These are phyloP conservation scores for Gambusia affinis DNA, from an alignment of 2,113 vertebrate genomes.

Conservation along the genomic window DNA sequence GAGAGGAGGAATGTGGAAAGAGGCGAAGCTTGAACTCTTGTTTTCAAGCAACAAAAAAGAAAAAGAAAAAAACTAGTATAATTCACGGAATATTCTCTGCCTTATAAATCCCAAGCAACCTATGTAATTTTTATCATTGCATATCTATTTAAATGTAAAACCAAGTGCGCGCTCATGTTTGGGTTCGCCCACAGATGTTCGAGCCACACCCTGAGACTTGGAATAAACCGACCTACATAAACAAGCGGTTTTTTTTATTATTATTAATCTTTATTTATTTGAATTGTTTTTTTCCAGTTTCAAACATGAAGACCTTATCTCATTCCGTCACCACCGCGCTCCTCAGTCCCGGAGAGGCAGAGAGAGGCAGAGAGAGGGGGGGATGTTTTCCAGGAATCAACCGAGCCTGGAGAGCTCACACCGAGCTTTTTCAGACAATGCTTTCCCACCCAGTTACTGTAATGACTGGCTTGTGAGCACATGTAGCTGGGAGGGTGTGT, in stretches of 20 bases:
- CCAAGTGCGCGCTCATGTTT: constrained; percentile 16
- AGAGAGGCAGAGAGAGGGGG: background rate
- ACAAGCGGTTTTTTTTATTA: background rate
- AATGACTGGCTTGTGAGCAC: constrained; percentile 35
- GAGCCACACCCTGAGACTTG: constrained; percentile 62
- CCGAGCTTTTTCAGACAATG: constrained; percentile 13
- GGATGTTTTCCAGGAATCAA: constrained; percentile 19
- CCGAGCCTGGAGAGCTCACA: constrained; percentile 4
- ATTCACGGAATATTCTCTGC: background rate
- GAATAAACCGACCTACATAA: background rate
- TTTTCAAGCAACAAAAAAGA: constrained; percentile 4
- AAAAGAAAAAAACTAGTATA: background rate
- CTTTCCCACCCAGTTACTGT: constrained; percentile 11
- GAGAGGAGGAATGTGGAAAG: constrained; percentile 73
- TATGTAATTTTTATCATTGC: background rate
- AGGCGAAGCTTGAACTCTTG: constrained; percentile 58
- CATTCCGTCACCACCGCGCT: background rate
- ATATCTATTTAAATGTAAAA: constrained; percentile 1
- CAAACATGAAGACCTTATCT: background rate
- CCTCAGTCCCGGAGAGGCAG: background rate
- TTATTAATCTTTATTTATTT: background rate
- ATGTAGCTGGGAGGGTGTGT: constrained; percentile 10
- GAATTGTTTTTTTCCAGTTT: background rate
- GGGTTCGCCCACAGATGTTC: constrained; percentile 29
- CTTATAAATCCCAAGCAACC: background rate